These are phyloP conservation scores for Harpagifer antarcticus DNA, from an alignment of 2,797 vertebrate genomes.

Conservation along the genomic window DNA sequence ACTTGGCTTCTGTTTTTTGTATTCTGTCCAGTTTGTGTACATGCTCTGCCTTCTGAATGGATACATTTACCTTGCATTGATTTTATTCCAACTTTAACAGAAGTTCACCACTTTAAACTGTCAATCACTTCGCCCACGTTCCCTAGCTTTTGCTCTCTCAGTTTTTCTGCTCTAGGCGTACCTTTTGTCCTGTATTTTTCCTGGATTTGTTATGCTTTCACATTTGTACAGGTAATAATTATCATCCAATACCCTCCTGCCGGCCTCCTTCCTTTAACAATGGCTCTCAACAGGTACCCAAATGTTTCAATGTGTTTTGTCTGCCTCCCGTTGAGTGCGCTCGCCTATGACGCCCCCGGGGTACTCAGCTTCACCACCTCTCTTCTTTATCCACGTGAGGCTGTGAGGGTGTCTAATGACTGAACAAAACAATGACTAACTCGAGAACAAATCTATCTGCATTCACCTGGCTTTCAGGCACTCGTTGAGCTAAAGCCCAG, in stretches of 20 bases:
- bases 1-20: slow-evolving; percentile 35
- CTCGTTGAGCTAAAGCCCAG: not conserved
- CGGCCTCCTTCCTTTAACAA: slow-evolving; percentile 30
- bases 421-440: slow-evolving; percentile 34
- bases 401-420: slow-evolving; percentile 23
- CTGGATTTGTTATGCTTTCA: slow-evolving; percentile 32
- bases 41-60: slow-evolving; percentile 23
- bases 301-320: slow-evolving; percentile 14
- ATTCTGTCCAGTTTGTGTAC: slow-evolving; percentile 34
- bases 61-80: slow-evolving; percentile 27
- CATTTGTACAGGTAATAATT: slow-evolving; percentile 53
- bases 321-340: slow-evolving; percentile 7
- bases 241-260: slow-evolving; percentile 25
- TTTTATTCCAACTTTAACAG: slow-evolving; percentile 37
- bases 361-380: slow-evolving; percentile 1
- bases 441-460: slow-evolving; percentile 3
- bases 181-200: slow-evolving; percentile 39
- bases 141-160: slow-evolving; percentile 9
- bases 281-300: slow-evolving; percentile 28
- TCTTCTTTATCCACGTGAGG: slow-evolving; percentile 14
- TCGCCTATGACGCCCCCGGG: not conserved
- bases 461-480: not conserved
- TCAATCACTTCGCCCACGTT: slow-evolving; percentile 40
- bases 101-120: slow-evolving; percentile 40
- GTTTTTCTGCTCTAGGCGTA: slow-evolving; percentile 14